Evolutionary conservation across 2,113 vertebrate species (phyloP).

Genomic region (Saguinus imperator): DNA sequence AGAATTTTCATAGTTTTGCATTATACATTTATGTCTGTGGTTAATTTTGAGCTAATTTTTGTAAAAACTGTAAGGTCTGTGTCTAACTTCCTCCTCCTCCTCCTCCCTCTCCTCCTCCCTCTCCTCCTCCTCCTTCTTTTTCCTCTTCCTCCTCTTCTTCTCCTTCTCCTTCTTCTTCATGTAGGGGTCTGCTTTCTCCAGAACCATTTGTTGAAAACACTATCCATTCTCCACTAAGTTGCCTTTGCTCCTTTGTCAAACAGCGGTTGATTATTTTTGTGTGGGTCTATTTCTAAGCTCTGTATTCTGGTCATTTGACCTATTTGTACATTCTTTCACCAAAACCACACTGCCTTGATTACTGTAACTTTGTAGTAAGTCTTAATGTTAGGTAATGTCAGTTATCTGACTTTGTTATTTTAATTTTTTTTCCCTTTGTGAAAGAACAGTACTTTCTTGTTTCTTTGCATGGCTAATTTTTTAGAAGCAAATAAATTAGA

Average conservation of each 20-base stretch:
- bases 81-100: too few relatives aligned
- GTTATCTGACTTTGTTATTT: slow-evolving; percentile 2
- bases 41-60: not conserved
- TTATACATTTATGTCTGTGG: not conserved
- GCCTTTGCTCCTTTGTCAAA: not conserved
- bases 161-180: not conserved
- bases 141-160: too few relatives aligned
- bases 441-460: not conserved
- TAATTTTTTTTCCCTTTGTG: not conserved
- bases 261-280: not conserved
- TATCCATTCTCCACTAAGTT: not conserved
- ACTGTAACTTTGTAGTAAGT: not conserved
- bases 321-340: not conserved
- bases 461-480: not conserved
- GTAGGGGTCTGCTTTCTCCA: not conserved
- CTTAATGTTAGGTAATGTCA: not conserved
- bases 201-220: not conserved
- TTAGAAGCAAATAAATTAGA: slow-evolving; percentile 40
- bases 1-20: not conserved
- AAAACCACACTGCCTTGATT: not conserved
- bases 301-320: not conserved
- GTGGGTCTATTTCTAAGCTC: not conserved
- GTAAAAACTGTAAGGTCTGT: not conserved
- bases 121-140: too few relatives aligned
- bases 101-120: too few relatives aligned